phyloP scores from a whole-genome alignment of 2,888 invertebrate species.

The Pammene aurita region DNA sequence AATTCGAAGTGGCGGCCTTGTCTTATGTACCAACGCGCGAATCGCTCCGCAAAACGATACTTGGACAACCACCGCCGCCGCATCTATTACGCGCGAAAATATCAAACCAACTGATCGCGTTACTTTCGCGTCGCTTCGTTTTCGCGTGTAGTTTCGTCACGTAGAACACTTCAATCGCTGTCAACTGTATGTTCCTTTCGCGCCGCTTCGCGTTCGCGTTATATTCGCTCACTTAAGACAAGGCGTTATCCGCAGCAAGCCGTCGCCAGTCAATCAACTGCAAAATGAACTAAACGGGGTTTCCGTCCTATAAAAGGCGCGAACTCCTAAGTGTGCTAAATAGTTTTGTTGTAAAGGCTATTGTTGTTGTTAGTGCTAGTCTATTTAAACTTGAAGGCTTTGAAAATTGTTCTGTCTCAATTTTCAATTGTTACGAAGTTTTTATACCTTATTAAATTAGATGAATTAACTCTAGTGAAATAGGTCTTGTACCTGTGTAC shows the following conservation, averaged over 20 bases:
- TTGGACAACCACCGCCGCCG: too few relatives aligned
- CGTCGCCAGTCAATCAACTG: neutral
- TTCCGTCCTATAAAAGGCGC: constrained; percentile 11
- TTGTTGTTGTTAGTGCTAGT: neutral
- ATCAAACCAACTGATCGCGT: too few relatives aligned
- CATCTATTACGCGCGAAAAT: too few relatives aligned
- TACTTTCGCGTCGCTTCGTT: too few relatives aligned
- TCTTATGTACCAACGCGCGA: too few relatives aligned
- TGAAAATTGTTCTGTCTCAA: constrained; percentile 5
- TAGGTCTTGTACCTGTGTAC: neutral
- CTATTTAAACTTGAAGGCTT: constrained; percentile 1
- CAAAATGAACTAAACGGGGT: constrained; percentile 15
- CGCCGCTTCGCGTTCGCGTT: too few relatives aligned
- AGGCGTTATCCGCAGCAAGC: neutral
- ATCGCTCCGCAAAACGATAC: too few relatives aligned
- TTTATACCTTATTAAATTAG: neutral
- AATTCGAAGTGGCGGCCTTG: too few relatives aligned
- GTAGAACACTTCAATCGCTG: too few relatives aligned
- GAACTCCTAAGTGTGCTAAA: constrained; percentile 14
- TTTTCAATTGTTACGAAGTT: constrained; percentile 10
- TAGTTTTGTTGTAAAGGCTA: constrained; percentile 12
- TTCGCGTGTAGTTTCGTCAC: too few relatives aligned
- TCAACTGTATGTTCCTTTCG: too few relatives aligned
- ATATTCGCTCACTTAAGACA: too few relatives aligned
- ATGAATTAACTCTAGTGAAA: neutral